Base-by-base conservation (phyloP, 1,140 invertebrate species). In the Dendrolimus punctatus region DNA sequence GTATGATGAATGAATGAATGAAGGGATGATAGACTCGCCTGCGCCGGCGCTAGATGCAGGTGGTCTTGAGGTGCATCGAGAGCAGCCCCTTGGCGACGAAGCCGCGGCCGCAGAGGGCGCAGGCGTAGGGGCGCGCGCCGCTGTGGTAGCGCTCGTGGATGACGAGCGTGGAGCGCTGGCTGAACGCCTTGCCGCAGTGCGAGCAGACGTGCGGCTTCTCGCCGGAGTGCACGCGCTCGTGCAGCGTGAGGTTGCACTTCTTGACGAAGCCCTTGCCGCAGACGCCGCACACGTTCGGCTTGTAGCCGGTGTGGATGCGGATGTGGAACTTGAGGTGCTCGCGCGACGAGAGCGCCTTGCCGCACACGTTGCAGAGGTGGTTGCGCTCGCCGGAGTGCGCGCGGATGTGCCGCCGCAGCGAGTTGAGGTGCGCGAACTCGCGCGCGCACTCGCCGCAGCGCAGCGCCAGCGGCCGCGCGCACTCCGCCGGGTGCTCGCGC, bases 141-240 rank as follows among this genome's bases (percentile, higher is more conserved):
- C 92, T 94, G 81, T 95, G 93, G 65, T 92, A 91, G 45, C 93
- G 87, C 58, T 93, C 91, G 79, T 95, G 94, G 36, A 93, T 93
- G 53, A 93, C 90, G n/a, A 94, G 85, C 40, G 90, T 90, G 42
- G 93, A 93, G 6, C 93, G 90, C 78, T 95, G 94, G 0, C 92
- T 93, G 79, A 96, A 96, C 6, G 91, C 88, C 71, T 95, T 92
- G 7, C 92, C 90, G 77, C 95, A 96, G 53, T 89, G 86, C 58
- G 88, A 88, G 72, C 92, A 93, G 44, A 89, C 88, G 68, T 90
- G 91, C 10, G 91, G 91, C 71, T 91, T 90, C 66, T 92, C 90
- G 0, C 91, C 91, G 1, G 90, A 91, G 76, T 92, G 91, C 8
- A 91, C 89, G 37, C 91, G 85, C 67, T 91, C 88, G 72, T 92